Conservation (phyloP, 2,888 invertebrate species). For the Caenorhabditis virilis region DNA sequence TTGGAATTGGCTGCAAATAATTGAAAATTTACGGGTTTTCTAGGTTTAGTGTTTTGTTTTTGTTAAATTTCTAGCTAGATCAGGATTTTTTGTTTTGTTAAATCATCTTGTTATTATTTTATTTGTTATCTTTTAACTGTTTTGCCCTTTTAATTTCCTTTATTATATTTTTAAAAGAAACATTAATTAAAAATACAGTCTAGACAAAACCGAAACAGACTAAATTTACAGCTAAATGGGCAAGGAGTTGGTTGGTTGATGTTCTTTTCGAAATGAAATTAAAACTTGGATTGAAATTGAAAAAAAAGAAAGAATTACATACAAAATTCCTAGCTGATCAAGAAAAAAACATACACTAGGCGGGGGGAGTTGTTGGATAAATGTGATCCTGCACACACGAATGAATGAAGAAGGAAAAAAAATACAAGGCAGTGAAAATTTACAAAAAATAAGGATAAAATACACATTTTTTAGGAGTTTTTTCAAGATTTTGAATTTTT, state of each 20-base stretch:
- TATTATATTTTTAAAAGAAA: too few species aligned
- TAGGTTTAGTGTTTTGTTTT: too few species aligned
- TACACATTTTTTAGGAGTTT: neutral
- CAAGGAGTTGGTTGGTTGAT: too few species aligned
- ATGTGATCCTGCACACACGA: conserved; percentile 2
- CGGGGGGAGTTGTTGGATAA: neutral
- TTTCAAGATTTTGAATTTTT: neutral
- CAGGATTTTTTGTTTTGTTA: neutral
- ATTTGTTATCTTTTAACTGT: too few species aligned
- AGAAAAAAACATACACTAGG: neutral
- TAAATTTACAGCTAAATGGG: too few species aligned
- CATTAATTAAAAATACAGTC: too few species aligned
- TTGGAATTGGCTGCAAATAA: neutral
- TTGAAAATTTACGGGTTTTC: too few species aligned
- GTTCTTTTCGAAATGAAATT: too few species aligned
- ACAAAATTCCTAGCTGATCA: neutral
- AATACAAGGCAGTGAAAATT: neutral
- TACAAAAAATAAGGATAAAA: neutral
- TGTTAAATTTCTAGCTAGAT: neutral
- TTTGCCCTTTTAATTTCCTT: conserved; percentile 3
- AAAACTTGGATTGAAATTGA: too few species aligned
- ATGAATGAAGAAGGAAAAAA: neutral
- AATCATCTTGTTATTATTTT: neutral
- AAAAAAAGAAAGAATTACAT: neutral
- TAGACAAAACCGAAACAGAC: too few species aligned